These are phyloP conservation scores for Bufo gargarizans DNA, from an alignment of 2,113 vertebrate genomes.

Conservation along the genomic window DNA sequence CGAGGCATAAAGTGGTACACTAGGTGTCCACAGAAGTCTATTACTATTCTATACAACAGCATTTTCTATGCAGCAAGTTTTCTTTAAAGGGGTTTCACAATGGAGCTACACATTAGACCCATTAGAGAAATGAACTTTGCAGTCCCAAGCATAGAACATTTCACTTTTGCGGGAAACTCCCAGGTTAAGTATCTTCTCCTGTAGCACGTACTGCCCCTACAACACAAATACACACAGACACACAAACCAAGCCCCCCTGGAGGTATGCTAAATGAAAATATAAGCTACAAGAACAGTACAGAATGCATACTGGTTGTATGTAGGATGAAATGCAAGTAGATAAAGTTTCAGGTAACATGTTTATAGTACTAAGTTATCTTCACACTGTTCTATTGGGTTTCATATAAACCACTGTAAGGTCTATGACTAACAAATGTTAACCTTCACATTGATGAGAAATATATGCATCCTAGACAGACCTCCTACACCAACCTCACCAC, in stretches of 20 bases:
- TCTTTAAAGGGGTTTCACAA: neutral
- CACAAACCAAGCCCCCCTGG: neutral
- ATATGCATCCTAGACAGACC: conserved; percentile 3
- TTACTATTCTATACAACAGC: no score
- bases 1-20: no score
- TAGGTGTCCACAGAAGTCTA: no score
- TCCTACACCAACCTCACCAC: conserved; percentile 5
- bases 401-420: conserved; percentile 1
- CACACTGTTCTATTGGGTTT: neutral
- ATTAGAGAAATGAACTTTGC: neutral
- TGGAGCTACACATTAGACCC: neutral
- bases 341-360: conserved; percentile 11
- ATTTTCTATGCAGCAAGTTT: neutral
- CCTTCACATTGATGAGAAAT: conserved; percentile 25
- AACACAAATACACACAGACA: neutral
- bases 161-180: neutral
- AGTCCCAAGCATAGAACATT: neutral
- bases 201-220: neutral
- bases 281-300: neutral
- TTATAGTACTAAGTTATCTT: neutral
- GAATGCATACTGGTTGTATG: conserved; percentile 3
- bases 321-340: conserved; percentile 35
- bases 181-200: neutral
- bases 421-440: conserved; percentile 21
- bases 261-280: conserved; percentile 3